A percentile compares a stretch with the other conserved stretches of the same genome.
Conservation (phyloP, 2,888 invertebrate species). For the Drosophila prolongata region DNA sequence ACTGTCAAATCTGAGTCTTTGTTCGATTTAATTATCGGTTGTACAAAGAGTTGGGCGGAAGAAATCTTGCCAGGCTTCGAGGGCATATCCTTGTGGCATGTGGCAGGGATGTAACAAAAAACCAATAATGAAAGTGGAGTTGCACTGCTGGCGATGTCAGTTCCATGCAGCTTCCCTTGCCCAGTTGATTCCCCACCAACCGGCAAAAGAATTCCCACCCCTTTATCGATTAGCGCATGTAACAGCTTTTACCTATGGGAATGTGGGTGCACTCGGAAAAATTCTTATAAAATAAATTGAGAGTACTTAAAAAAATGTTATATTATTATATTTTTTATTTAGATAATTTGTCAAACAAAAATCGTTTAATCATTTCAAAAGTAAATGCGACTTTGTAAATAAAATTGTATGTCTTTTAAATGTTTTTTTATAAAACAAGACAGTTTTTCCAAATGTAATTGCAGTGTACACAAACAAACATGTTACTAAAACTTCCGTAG, state of each 20-base stretch:
- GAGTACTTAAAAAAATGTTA: no score
- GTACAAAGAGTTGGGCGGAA: slow-evolving; percentile 30
- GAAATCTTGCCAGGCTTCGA: slow-evolving; percentile 26
- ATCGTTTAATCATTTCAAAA: no score
- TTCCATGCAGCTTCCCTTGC: slow-evolving; percentile 47
- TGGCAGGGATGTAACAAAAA: slow-evolving; percentile 60
- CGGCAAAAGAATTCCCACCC: slow-evolving; percentile 17
- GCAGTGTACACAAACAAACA: slow-evolving; percentile 36
- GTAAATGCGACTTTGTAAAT: no score
- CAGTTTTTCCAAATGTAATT: neutral
- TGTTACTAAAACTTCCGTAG: slow-evolving; percentile 28
- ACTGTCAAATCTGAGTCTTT: slow-evolving; percentile 38
- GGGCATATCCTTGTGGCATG: slow-evolving; percentile 53
- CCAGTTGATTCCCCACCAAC: neutral
- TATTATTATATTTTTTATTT: no score
- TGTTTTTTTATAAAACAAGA: neutral
- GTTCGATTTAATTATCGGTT: slow-evolving; percentile 45
- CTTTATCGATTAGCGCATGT: slow-evolving; percentile 69
- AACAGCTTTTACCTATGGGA: slow-evolving; percentile 56
- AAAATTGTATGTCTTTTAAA: no score
- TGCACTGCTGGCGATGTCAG: slow-evolving; percentile 48
- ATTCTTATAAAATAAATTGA: neutral
- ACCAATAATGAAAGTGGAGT: slow-evolving; percentile 62
- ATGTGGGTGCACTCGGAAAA: slow-evolving; percentile 18
- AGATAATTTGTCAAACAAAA: no score